Percentiles rank a stretch among this genome's conserved stretches.
phyloP scores from a whole-genome alignment of 2,797 vertebrate genomes.

The Melopsittacus undulatus region DNA sequence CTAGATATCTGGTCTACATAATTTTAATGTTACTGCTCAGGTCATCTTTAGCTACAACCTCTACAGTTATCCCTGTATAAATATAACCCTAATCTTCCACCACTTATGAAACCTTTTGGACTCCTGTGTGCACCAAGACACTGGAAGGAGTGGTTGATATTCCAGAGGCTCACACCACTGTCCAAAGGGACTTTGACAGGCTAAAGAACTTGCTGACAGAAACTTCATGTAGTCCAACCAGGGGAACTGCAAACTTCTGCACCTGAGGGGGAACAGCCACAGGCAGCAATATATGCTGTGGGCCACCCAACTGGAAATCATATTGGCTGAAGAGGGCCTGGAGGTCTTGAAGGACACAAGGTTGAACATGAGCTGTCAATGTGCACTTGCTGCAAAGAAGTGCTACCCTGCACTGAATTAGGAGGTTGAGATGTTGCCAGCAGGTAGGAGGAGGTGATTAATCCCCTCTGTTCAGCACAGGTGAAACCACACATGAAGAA shows the following conservation, averaged over 20 bases:
- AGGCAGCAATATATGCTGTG: not conserved
- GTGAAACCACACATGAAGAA: not conserved
- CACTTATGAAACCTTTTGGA: not conserved
- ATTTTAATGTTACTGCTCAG: not conserved
- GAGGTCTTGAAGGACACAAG: fast-evolving
- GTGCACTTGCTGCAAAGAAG: not conserved
- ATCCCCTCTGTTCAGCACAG: not conserved
- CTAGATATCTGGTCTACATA: not conserved
- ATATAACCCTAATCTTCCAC: not conserved
- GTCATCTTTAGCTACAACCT: not conserved
- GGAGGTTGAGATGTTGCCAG: not conserved
- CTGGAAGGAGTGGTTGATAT: not conserved
- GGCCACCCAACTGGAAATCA: not conserved
- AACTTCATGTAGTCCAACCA: not conserved
- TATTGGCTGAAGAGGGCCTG: not conserved
- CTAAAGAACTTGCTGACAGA: not conserved
- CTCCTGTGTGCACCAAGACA: not conserved
- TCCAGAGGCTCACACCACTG: not conserved
- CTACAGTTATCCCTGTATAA: not conserved
- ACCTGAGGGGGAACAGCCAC: not conserved
- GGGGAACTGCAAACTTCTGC: not conserved
- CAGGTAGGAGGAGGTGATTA: not conserved
- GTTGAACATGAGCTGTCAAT: not conserved
- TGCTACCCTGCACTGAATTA: not conserved
- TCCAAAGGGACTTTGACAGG: not conserved